phyloP scores from a whole-genome alignment of 2,113 vertebrate genomes.

The Channa argus region DNA sequence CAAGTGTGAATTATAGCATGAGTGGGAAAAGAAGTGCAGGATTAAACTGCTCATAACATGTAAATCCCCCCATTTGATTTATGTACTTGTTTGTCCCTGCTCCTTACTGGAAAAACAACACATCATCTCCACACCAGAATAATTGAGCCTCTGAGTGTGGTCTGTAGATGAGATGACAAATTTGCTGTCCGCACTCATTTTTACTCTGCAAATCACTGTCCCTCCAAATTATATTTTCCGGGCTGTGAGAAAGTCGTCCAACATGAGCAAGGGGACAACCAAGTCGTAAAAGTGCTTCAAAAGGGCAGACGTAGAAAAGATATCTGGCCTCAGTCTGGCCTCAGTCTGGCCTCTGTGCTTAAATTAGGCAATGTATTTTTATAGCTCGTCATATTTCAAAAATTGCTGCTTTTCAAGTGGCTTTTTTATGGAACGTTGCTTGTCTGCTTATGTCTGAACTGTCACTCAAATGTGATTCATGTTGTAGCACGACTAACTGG shows the following conservation, averaged over 20 bases:
- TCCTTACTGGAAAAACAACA: conserved; percentile 45
- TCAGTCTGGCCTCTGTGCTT: conserved; percentile 37
- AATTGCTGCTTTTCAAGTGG: conserved; percentile 29
- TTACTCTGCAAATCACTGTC: conserved; percentile 59
- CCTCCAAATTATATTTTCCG: conserved; percentile 49
- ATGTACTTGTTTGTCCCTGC: conserved; percentile 53
- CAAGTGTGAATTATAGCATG: conserved; percentile 15
- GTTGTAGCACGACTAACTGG: conserved; percentile 52
- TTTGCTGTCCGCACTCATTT: conserved; percentile 55
- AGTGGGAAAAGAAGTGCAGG: not conserved
- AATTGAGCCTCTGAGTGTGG: conserved; percentile 45
- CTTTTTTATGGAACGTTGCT: conserved; percentile 28
- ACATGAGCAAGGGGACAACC: conserved; percentile 18
- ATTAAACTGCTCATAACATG: conserved; percentile 41
- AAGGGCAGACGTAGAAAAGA: conserved; percentile 1
- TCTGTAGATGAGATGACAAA: conserved; percentile 61
- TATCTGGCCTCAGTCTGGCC: conserved; percentile 1
- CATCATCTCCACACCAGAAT: conserved; percentile 22
- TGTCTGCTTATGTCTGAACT: conserved; percentile 51
- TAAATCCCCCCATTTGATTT: conserved; percentile 50
- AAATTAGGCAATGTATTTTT: conserved; percentile 65
- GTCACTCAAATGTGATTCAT: conserved; percentile 63
- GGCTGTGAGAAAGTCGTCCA: not conserved
- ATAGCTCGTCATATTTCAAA: conserved; percentile 53
- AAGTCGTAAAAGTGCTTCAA: conserved; percentile 15